Evolutionary conservation across 2,888 invertebrate genomes (phyloP), one percentile per base, ranked within the genome.

Genomic region (Trichogramma evanescens): DNA sequence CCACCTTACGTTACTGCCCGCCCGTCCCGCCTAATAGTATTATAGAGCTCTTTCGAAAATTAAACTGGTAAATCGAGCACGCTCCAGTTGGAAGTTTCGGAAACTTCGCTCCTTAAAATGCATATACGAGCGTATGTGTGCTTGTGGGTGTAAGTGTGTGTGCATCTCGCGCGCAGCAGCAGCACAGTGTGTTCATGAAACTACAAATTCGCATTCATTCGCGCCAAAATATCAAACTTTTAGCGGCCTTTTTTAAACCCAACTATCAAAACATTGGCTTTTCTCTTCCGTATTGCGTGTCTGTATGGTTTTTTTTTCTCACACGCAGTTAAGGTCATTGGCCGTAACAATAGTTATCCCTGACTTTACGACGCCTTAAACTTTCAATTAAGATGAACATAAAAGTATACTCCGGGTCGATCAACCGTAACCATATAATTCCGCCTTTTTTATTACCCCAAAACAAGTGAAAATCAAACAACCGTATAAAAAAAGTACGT

Each of bases 301-400:
- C 26, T 26, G 26, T 26, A 26, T 26, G 2, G 26, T 26, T 26
- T 26, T 26, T 26, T 26, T 26, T 26, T 26, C 26, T 26, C 26
- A 26, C 26, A 26, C 26, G 26, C 26, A 26, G 26, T 26, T 26
- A 13, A 48, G 54, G 55, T 58, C 57, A 60, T 48, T 10, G 45
- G 26, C 59, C 42, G 49, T 52, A 52, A 63, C 49, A 60, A 60
- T 63, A 63, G 26, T 63, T 64, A 56, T 48, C 46, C 40, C 48
- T 42, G 54, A 58, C 53, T 68, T 72, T 70, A 71, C 62, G 68
- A 67, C 61, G 66, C 60, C 68, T 70, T 70, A 69, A 71, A 71
- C 65, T 68, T 71, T 68, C 71, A 71, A 72, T 72, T 71, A 70
- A 68, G 69, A 61, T 62, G 63, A 56, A 67, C 63, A 66, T 69